Evolutionary conservation across 2,888 invertebrate genomes (phyloP), one percentile per base, ranked within the genome.

Genomic region (Ischnura elegans): DNA sequence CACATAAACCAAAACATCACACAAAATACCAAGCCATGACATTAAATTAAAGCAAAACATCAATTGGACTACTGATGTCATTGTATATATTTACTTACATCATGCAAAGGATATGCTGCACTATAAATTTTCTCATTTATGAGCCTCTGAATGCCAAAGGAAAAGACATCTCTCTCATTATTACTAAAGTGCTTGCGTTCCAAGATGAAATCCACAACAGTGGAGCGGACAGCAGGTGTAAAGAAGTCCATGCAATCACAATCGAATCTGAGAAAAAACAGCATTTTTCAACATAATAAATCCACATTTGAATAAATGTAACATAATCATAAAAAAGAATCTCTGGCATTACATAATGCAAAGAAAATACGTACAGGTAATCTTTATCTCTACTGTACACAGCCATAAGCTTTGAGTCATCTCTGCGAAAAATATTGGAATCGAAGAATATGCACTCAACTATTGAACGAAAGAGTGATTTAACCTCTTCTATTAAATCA

Each of bases 41-140:
- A 51, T 51, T 19, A 51, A 51, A 51, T 51, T 51, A 51, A 51
- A 51, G 8, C 16, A 51, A 51, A 51, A 51, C 51, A 25, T 93
- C 16, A 93, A 36, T 25, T n/a, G n/a, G 42, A 19, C 29, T 43
- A 25, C 45, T n/a, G 6, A 51, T 19, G 19, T 55, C 2, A 47
- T 85, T 66, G 85, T 66, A 43, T 51, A 25, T 55, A 94, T 45
- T 87, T 94, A 96, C 97, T 96, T 96, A 98, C 98, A 96, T 98
- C 98, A 95, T 98, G 98, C 94, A 98, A 95, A 5, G 98, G 97
- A 95, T 98, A 98, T 19, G 98, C 97, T 94, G 97, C 97, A 85
- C 96, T 96, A 95, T 98, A 98, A 87, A 97, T 97, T 46, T 96
- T 96, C 95, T 97, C 97, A 61, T 96, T 96, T 94, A 98, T 95